Evolutionary conservation across 2,888 invertebrate genomes (phyloP), one percentile per base, ranked within the genome.

Genomic region (Dasysyrphus albostriatus): DNA sequence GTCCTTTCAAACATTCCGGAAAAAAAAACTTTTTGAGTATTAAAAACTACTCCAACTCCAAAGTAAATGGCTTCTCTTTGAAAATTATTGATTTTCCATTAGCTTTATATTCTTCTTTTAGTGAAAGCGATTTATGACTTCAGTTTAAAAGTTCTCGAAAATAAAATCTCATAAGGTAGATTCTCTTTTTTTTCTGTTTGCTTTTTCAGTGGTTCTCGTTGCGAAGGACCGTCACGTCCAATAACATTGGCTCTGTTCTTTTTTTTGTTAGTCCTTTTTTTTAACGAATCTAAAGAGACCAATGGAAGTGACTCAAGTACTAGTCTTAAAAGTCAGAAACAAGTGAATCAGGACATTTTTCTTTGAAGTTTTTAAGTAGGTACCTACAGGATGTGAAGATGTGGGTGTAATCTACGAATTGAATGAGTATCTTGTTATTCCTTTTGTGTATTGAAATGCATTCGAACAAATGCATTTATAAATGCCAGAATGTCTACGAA

Each of bases 131-230:
- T 63, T 63, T 63, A 63, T 63, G 63, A 29, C 47, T 65, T 47
- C n/a, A 65, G 32, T 47, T 65, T 32, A 65, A 44, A 65, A 65
- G 65, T 65, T 65, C 32, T 65, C n/a, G 16, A 44, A 65, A 47
- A 32, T 44, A 47, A 44, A 65, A 63, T 19, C 19, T n/a, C 32
- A n/a, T 4, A 1, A 34, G 34, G 2, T 58, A 7, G 3, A 8
- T 54, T 54, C 24, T 29, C n/a, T 54, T 14, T 29, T 54, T 29
- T 14, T 2, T 19, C 12, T 24, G 5, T 51, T 51, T 51, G 12
- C n/a, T 37, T 19, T 12, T 6, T 8, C 7, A 6, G 24, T 61
- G 8, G 4, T 4, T 10, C 10, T 19, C 3, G 6, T 37, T 59
- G 37, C 16, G 32, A 5, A 0, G 9, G 8, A 32, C 5, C 37